These are phyloP conservation scores for Atrichornis clamosus DNA, from an alignment of 2,113 vertebrate species.

Conservation along the genomic window DNA sequence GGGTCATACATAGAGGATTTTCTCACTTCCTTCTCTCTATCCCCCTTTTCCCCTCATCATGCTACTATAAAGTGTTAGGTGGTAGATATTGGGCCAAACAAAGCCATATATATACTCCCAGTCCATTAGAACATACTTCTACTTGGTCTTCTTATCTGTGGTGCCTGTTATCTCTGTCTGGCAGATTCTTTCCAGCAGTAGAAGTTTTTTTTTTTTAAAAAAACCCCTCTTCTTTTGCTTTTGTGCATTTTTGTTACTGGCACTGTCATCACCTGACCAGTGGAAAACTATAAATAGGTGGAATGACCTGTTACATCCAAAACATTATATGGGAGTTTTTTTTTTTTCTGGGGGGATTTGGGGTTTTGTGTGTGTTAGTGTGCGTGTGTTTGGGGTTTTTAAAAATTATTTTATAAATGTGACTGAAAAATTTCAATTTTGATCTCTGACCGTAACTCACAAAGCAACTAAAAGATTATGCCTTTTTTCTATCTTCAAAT, in stretches of 20 bases:
- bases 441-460: background rate
- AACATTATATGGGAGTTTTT: background rate
- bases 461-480: background rate
- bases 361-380: background rate
- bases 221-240: background rate
- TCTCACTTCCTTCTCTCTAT: background rate
- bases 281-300: background rate
- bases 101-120: background rate
- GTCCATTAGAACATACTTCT: too few relatives aligned
- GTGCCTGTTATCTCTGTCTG: background rate
- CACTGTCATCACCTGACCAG: background rate
- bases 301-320: background rate
- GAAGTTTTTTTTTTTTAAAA: accelerated
- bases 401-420: background rate
- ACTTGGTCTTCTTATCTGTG: background rate
- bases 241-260: background rate
- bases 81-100: background rate
- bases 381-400: background rate
- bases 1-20: background rate
- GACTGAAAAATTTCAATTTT: background rate
- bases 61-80: background rate
- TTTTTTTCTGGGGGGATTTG: too few relatives aligned
- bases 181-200: background rate
- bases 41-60: background rate
- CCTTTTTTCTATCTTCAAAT: background rate